Evolutionary conservation across 1,140 invertebrate genomes (phyloP), one percentile per base, ranked within the genome.

Genomic region (Listronotus oregonensis): DNA sequence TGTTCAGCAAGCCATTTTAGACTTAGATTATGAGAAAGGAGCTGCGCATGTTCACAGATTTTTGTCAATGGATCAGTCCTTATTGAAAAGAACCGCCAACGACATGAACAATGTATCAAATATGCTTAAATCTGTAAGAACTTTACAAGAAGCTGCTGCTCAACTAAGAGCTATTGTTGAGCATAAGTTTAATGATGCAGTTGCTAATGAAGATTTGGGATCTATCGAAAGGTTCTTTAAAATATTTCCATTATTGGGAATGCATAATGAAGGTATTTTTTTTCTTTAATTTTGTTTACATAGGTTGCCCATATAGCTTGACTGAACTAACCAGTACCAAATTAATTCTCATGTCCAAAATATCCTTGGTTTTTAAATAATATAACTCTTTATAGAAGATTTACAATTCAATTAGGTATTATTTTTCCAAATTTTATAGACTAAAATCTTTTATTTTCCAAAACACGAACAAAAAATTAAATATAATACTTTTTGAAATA

Each of bases 151-250:
- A 77, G 96, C 96, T 6, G 91, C 95, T 3, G 77, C 73, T 62
- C 80, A 83, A 66, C 74, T 82, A 39, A 85, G 87, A 68, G 80
- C 82, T 31, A 87, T 96, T 51, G 87, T 97, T 0, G 87, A 87
- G 18, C 84, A 84, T 42, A 91, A 91, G 72, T 96, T 99, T 78
- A 93, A 97, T 75, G 94, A 97, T 73, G 95, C 97, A 27, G 90
- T 98, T 0, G 87, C 88, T 59, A 87, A 87, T 47, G 90, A 95
- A 75, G 96, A 99, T 82, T 84, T 92, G 17, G 92, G 92, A 4
- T 93, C 93, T 3, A 91, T 98, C 14, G 96, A 99, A 88, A 93
- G 96, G 67, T 96, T 98, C 79, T 99, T 99, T 77, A 99, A 99
- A 81, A 90, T 99, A 73, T 99, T 99, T 81, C 97, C 97, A 2